Evolutionary conservation across 37 sponge, comb jelly and placozoan species (phyloP).

Genomic region (Ephydatia muelleri): DNA sequence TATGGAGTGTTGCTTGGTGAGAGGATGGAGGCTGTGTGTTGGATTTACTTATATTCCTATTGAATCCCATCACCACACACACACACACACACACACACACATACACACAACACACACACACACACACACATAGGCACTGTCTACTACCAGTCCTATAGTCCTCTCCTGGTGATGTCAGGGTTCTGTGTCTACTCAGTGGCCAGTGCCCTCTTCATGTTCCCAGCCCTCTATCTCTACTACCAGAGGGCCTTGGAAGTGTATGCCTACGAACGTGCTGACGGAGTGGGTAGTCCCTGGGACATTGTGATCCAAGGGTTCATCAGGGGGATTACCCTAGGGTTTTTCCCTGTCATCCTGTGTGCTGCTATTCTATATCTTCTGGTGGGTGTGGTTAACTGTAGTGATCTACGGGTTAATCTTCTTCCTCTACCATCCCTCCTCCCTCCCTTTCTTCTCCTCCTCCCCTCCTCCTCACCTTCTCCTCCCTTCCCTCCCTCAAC

Average conservation of each 20-base stretch:
- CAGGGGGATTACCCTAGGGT: slow-evolving; percentile 40
- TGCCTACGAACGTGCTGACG: slow-evolving; percentile 49
- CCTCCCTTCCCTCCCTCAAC: background rate
- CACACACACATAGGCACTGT: slow-evolving; percentile 68
- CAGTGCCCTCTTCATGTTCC: slow-evolving; percentile 83
- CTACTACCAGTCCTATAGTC: slow-evolving; percentile 30
- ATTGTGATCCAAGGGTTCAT: slow-evolving; percentile 67
- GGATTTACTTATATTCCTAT: too few species aligned
- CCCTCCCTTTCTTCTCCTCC: background rate
- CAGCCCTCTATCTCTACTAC: slow-evolving; percentile 53
- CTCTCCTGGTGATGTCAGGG: slow-evolving; percentile 60
- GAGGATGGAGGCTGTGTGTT: background rate
- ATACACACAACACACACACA: too few species aligned
- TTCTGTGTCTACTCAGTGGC: slow-evolving; percentile 77
- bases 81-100: too few species aligned
- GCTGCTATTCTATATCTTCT: slow-evolving; percentile 55
- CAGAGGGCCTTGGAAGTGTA: slow-evolving; percentile 46
- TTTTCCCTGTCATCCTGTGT: slow-evolving; percentile 55
- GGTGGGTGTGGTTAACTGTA: slow-evolving; percentile 7
- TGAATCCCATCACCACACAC: too few species aligned
- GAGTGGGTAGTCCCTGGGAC: slow-evolving; percentile 47
- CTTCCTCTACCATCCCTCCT: too few species aligned
- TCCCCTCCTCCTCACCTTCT: background rate
- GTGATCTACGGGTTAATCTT: background rate
- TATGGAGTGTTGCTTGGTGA: slow-evolving; percentile 55